Evolutionary conservation across 2,113 vertebrate genomes (phyloP), one percentile per base, ranked within the genome.

Genomic region (Chlamydotis undulata): DNA sequence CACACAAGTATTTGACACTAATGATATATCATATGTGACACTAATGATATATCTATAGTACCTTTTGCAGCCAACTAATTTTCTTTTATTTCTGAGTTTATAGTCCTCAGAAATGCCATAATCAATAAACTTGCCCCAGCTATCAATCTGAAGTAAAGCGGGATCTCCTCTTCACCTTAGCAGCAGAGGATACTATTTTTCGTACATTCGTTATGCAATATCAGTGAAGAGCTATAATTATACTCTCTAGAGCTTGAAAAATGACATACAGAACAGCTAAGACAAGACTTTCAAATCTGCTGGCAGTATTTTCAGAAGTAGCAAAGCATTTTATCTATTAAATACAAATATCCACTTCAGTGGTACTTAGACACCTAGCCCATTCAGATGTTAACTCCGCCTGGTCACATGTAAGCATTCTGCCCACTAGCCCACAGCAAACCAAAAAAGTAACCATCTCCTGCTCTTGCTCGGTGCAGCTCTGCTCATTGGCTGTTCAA

Each of bases 31-130:
- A 35, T 35, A 41, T 41, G 41, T 68, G 53, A 68, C 43, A 43
- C 16, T 53, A 89, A 35, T 57, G n/a, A 53, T 64, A 15, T 3
- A 71, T 37, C 15, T 64, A 28, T 0, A 61, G 33, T 49, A 37
- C 49, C 43, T 89, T 84, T 49, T 75, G 56, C 43, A 63, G 52
- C 33, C 33, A 82, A 29, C 25, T 63, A 3, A 19, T 89, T 52
- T 83, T 75, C 69, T 89, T 75, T 79, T 37, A 69, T 95, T 78
- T 75, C 61, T 68, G 61, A 87, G 18, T 86, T 84, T 84, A 64
- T 33, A 75, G 85, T 64, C 31, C 24, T 89, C 78, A 93, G 61
- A 79, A 95, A 89, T 43, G 26, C 29, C 37, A 33, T 64, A 64
- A 68, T 68, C 69, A 89, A 71, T 87, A 84, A 67, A 83, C 8